Percentiles rank a stretch among this genome's conserved stretches.
These are phyloP conservation scores for Polypedilum vanderplanki DNA, from an alignment of 1,140 invertebrate genomes.

Conservation along the genomic window DNA sequence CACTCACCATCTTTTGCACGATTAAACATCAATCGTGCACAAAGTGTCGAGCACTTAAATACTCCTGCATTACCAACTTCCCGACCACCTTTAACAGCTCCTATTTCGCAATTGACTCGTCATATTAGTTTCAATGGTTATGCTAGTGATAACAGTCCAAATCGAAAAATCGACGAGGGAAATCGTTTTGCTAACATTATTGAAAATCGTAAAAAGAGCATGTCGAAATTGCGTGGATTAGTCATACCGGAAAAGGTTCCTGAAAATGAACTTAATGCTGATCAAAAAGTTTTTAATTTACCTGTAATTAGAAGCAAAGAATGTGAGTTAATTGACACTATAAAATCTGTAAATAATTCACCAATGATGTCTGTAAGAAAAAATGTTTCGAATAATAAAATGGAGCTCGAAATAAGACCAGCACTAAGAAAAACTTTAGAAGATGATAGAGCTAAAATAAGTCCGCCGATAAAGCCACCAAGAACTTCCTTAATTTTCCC, in stretches of 20 bases:
- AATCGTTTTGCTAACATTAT: slow-evolving; percentile 45
- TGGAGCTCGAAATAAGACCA: background rate
- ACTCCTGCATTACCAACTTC: slow-evolving; percentile 35
- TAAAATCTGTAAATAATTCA: slow-evolving; percentile 30
- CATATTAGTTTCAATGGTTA: slow-evolving; percentile 49
- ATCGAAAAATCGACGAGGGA: slow-evolving; percentile 29
- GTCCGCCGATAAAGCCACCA: slow-evolving; percentile 42
- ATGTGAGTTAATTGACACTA: slow-evolving; percentile 37
- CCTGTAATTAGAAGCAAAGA: slow-evolving; percentile 74
- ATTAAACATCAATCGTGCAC: background rate
- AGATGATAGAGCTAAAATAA: slow-evolving; percentile 15
- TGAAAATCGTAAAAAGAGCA: slow-evolving; percentile 69
- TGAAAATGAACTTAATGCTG: slow-evolving; percentile 46
- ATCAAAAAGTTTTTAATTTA: slow-evolving; percentile 51
- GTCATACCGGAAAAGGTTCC: slow-evolving; percentile 72
- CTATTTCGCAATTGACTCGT: slow-evolving; percentile 40
- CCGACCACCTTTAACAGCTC: slow-evolving; percentile 37
- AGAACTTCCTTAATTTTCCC: slow-evolving; percentile 39
- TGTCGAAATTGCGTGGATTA: slow-evolving; percentile 75
- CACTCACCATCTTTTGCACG: background rate
- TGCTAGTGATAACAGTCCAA: background rate
- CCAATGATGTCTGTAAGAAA: slow-evolving; percentile 21
- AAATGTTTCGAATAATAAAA: background rate
- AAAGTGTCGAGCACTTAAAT: slow-evolving; percentile 31
- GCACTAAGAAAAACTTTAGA: slow-evolving; percentile 31